Conservation (phyloP, 2,888 invertebrate genomes). For the Cacoxenus indagator region DNA sequence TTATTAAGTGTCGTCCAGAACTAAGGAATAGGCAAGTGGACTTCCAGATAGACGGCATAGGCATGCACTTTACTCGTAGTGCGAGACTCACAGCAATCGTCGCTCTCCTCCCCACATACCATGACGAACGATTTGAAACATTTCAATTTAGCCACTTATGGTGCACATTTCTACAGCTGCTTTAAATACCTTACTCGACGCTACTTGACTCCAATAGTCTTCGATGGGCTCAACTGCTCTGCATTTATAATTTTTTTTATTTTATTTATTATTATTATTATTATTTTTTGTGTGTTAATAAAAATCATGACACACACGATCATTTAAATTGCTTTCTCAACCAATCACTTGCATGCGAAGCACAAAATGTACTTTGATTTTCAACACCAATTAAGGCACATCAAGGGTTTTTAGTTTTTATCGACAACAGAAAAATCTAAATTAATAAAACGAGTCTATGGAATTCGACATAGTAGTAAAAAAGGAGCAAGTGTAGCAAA, state of each 20-base stretch:
- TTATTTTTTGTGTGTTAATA: not conserved
- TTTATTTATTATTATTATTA: not conserved
- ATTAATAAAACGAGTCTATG: conserved; percentile 17
- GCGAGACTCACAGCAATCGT: too few relatives aligned
- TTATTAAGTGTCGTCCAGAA: conserved; percentile 32
- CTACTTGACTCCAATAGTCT: not conserved
- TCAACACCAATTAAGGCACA: conserved; percentile 19
- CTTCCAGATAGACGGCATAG: too few relatives aligned
- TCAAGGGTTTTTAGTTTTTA: conserved; percentile 19
- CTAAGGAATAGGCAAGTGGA: too few relatives aligned
- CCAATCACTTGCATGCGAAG: conserved; percentile 12
- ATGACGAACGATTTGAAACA: conserved; percentile 11
- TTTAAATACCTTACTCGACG: not conserved
- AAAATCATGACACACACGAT: conserved; percentile 8
- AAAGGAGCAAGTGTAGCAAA: not conserved
- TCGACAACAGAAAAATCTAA: conserved; percentile 14
- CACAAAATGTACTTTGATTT: not conserved
- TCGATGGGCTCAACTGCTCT: not conserved
- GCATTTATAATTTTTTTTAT: not conserved
- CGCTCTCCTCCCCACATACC: not conserved
- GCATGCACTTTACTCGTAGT: too few relatives aligned
- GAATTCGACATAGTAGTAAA: not conserved
- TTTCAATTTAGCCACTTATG: not conserved
- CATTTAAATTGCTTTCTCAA: not conserved
- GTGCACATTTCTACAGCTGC: not conserved